These are phyloP conservation scores for Hemicrepidius hirtus DNA, from an alignment of 2,888 invertebrate genomes.

Conservation along the genomic window DNA sequence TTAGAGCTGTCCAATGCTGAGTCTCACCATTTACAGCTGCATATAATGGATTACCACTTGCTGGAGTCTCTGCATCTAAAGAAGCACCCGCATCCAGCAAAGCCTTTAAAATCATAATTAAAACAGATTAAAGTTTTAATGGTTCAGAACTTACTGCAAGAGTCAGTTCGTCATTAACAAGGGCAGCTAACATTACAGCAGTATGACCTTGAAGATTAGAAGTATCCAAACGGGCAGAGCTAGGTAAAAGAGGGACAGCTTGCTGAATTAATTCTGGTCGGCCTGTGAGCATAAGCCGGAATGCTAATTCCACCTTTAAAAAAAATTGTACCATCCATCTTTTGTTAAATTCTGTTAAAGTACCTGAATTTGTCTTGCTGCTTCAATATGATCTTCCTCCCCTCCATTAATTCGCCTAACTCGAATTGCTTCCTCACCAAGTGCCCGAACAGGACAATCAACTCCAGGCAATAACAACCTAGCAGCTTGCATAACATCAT, in stretches of 20 bases:
- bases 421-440: constrained; percentile 77
- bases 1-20: constrained; percentile 91
- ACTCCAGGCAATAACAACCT: constrained; percentile 89
- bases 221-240: constrained; percentile 82
- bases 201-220: constrained; percentile 87
- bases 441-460: constrained; percentile 88
- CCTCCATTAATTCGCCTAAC: constrained; percentile 67
- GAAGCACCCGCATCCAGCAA: constrained; percentile 85
- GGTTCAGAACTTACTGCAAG: constrained; percentile 76
- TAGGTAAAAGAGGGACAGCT: constrained; percentile 84
- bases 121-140: no score
- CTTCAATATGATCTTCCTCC: constrained; percentile 68
- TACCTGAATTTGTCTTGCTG: constrained; percentile 68
- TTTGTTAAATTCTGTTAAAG: constrained; percentile 38
- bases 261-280: constrained; percentile 85
- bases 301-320: constrained; percentile 84
- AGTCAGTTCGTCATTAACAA: constrained; percentile 86
- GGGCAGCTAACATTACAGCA: constrained; percentile 88
- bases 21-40: constrained; percentile 79
- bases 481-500: constrained; percentile 93
- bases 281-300: constrained; percentile 87
- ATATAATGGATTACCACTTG: constrained; percentile 71
- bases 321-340: no score
- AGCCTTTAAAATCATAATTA: constrained; percentile 63
- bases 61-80: constrained; percentile 87